Conservation (phyloP, 2,888 invertebrate species). For the Monoplex corrugatus region DNA sequence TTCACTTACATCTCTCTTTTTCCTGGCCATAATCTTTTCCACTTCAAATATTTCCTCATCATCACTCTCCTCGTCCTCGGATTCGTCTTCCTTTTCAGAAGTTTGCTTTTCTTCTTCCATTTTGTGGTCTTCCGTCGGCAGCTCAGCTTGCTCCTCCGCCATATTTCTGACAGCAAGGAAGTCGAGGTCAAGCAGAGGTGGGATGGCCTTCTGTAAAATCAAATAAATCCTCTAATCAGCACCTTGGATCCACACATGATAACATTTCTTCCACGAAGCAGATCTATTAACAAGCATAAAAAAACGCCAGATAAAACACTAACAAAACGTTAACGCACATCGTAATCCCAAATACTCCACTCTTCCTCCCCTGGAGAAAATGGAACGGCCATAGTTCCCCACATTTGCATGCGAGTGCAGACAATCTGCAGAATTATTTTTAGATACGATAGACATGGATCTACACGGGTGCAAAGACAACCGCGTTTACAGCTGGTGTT, state of each 20-base stretch:
- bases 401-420: constrained; percentile 51
- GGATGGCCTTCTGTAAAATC: constrained; percentile 50
- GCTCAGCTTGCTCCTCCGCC: constrained; percentile 62
- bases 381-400: constrained; percentile 51
- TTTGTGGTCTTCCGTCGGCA: constrained; percentile 48
- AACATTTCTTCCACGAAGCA: not conserved
- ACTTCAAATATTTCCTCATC: constrained; percentile 71
- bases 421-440: constrained; percentile 43
- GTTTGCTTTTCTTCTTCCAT: constrained; percentile 51
- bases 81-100: constrained; percentile 42
- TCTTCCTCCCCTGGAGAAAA: constrained; percentile 50
- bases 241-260: not conserved
- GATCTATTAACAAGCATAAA: not conserved
- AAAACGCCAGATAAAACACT: not conserved
- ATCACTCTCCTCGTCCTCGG: constrained; percentile 56
- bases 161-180: constrained; percentile 63
- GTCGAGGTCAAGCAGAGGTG: constrained; percentile 57
- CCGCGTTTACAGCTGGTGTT: not conserved
- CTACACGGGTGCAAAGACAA: constrained; percentile 19
- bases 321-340: not conserved
- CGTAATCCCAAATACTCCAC: constrained; percentile 46
- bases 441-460: constrained; percentile 43
- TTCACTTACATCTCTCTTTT: constrained; percentile 66
- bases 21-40: constrained; percentile 68
- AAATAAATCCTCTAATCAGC: not conserved